phyloP scores from a whole-genome alignment of 2,113 vertebrate genomes.

The Lucifuga dentata region DNA sequence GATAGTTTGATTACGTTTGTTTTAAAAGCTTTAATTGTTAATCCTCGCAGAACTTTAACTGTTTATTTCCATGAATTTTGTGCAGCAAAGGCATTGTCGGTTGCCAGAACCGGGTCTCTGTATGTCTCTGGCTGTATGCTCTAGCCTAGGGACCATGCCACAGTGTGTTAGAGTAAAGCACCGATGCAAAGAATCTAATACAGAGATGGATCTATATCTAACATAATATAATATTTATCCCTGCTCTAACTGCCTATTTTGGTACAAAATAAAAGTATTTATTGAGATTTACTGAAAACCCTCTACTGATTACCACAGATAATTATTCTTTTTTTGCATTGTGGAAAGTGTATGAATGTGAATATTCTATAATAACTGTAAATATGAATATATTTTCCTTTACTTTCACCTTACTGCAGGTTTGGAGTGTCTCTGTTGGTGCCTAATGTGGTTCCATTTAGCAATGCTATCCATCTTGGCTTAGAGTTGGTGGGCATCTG shows the following conservation, averaged over 20 bases:
- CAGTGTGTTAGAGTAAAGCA: slow-evolving; percentile 82
- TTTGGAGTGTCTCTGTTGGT: slow-evolving; percentile 43
- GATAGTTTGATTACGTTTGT: slow-evolving; percentile 35
- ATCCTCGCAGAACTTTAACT: slow-evolving; percentile 42
- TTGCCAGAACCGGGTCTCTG: slow-evolving; percentile 55
- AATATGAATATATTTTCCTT: slow-evolving; percentile 83
- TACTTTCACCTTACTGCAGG: slow-evolving; percentile 77
- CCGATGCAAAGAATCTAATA: slow-evolving; percentile 88
- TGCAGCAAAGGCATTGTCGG: slow-evolving; percentile 32
- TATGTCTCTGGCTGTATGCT: slow-evolving; percentile 61
- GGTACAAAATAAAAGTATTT: slow-evolving; percentile 94
- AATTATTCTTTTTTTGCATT: slow-evolving; percentile 87
- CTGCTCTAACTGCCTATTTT: slow-evolving; percentile 99
- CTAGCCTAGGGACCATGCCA: slow-evolving; percentile 60
- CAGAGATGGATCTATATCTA: slow-evolving; percentile 88
- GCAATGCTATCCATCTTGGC: not conserved
- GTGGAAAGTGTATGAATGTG: slow-evolving; percentile 83
- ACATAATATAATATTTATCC: slow-evolving; percentile 94
- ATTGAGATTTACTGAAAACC: slow-evolving; percentile 91
- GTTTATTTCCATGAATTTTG: slow-evolving; percentile 13
- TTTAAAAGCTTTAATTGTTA: slow-evolving; percentile 54
- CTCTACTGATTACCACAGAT: slow-evolving; percentile 83
- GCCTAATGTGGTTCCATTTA: slow-evolving; percentile 15
- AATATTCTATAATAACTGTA: slow-evolving; percentile 71
- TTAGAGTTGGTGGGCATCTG: too few relatives aligned